Conservation (phyloP, 1,140 invertebrate species). For the Asobara japonica region DNA sequence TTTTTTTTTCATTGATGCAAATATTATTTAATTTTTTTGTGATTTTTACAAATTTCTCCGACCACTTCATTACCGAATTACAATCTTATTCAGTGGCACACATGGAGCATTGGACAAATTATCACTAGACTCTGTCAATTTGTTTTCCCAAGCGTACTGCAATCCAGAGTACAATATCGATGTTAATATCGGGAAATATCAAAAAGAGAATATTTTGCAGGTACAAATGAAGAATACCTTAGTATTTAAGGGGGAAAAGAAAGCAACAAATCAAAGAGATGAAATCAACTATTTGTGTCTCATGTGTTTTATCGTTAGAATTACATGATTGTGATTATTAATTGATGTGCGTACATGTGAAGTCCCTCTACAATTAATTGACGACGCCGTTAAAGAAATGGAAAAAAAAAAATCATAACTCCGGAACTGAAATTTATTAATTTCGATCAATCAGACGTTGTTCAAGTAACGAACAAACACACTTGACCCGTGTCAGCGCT, state of each 20-base stretch:
- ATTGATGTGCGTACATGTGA: slow-evolving; percentile 13
- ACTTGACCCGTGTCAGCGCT: slow-evolving; percentile 2
- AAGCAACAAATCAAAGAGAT: slow-evolving; percentile 5
- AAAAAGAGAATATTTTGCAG: slow-evolving; percentile 6
- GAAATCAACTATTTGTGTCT: slow-evolving; percentile 23
- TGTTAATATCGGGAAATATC: slow-evolving; percentile 18
- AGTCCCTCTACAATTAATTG: neutral
- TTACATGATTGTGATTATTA: slow-evolving; percentile 20
- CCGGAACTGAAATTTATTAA: neutral
- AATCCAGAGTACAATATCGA: slow-evolving; percentile 21
- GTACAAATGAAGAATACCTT: neutral
- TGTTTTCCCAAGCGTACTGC: slow-evolving; percentile 7
- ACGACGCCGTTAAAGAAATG: neutral
- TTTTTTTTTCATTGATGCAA: no score
- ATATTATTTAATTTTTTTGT: neutral
- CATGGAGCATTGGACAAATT: neutral
- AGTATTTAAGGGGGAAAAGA: neutral
- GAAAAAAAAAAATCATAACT: neutral
- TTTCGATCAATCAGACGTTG: neutral
- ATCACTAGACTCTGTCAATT: slow-evolving; percentile 5
- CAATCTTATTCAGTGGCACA: neutral
- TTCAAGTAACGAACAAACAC: slow-evolving; percentile 8
- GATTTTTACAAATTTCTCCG: neutral
- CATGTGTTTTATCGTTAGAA: slow-evolving; percentile 27
- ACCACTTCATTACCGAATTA: neutral